A percentile compares a stretch with the other conserved stretches of the same genome.
phyloP scores from a whole-genome alignment of 1,140 invertebrate genomes.

The Laupala kohalensis region DNA sequence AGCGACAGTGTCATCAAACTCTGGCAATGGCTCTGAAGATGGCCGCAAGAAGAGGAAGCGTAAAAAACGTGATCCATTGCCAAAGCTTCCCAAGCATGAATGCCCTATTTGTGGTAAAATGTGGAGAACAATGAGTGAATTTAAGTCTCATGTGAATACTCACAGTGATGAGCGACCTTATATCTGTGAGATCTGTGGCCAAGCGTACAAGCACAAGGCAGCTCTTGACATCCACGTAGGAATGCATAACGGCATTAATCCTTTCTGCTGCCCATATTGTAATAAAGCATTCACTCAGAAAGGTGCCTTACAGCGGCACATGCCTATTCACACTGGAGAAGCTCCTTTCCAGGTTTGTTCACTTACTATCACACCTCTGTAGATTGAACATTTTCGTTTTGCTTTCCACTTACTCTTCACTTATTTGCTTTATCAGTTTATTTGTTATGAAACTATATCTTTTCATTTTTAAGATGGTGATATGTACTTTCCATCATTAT shows the following conservation, averaged over 20 bases:
- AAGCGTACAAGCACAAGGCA: slow-evolving; percentile 47
- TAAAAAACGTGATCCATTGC: slow-evolving; percentile 13
- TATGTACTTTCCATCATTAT: no score
- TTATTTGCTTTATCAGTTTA: no score
- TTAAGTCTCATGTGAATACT: slow-evolving; percentile 29
- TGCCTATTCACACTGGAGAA: slow-evolving; percentile 52
- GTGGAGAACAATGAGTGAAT: slow-evolving; percentile 27
- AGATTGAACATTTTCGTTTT: no score
- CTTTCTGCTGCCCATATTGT: slow-evolving; percentile 58
- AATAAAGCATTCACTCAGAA: slow-evolving; percentile 63
- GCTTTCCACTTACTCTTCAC: no score
- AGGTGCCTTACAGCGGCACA: slow-evolving; percentile 45
- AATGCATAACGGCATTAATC: slow-evolving; percentile 52
- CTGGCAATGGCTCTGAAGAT: background rate
- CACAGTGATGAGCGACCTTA: slow-evolving; percentile 32
- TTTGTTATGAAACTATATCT: no score
- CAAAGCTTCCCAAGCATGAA: slow-evolving; percentile 20
- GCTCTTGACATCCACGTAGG: slow-evolving; percentile 49
- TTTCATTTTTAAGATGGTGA: no score
- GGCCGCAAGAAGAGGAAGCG: slow-evolving; percentile 6
- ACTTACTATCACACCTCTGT: no score
- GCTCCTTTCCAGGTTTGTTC: slow-evolving; percentile 39
- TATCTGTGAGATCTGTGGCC: slow-evolving; percentile 47
- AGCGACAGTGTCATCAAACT: no score
- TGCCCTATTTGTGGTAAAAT: slow-evolving; percentile 30